A percentile compares a stretch with the other conserved stretches of the same genome.
Conservation (phyloP, 2,113 vertebrate species). For the Dolichallabes microphthalmus region DNA sequence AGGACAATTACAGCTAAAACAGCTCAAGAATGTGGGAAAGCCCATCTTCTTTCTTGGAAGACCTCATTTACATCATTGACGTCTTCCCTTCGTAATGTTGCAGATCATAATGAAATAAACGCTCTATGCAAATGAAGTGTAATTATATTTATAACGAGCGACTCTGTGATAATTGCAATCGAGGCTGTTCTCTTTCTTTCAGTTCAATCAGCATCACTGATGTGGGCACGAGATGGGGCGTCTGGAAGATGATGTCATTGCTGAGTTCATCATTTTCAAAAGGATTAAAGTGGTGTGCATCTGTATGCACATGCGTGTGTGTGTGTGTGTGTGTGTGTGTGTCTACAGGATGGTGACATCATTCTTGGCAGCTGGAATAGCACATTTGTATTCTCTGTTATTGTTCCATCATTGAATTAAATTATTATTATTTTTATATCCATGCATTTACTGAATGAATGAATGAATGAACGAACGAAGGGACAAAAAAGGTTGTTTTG, state of each 20-base stretch:
- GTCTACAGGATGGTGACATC: constrained; percentile 38
- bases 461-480: constrained; percentile 9
- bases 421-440: neutral
- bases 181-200: neutral
- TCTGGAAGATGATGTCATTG: constrained; percentile 46
- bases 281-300: constrained; percentile 29
- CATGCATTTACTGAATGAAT: neutral
- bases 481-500: neutral
- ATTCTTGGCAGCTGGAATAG: constrained; percentile 33
- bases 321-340: constrained; percentile 1
- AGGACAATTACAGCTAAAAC: no score
- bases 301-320: neutral
- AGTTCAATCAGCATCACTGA: neutral
- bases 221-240: constrained; percentile 2
- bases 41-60: neutral
- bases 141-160: neutral
- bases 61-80: neutral
- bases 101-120: neutral
- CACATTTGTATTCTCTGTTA: constrained; percentile 10
- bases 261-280: constrained; percentile 41
- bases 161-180: neutral
- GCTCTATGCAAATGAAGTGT: neutral
- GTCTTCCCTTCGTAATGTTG: neutral
- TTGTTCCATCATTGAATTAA: neutral
- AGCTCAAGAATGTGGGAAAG: neutral